phyloP scores from a whole-genome alignment of 2,113 vertebrate species.

The Proteles cristata region DNA sequence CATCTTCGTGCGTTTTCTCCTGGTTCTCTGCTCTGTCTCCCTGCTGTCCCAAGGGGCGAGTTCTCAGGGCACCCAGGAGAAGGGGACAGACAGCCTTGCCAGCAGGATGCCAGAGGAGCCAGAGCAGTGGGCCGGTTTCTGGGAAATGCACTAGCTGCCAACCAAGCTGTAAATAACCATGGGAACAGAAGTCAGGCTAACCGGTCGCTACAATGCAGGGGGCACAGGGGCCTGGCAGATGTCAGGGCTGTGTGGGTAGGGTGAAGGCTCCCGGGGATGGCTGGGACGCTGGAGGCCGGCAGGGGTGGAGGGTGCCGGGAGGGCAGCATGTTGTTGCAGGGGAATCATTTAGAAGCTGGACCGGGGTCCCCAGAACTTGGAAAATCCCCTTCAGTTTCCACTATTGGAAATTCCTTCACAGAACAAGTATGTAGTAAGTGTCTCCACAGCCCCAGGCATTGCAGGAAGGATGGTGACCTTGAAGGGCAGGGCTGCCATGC shows the following conservation, averaged over 20 bases:
- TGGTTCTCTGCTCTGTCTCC: neutral
- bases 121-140: neutral
- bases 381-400: neutral
- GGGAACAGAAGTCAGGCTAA: slow-evolving; percentile 51
- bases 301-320: neutral
- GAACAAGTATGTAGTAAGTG: neutral
- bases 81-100: neutral
- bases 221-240: neutral
- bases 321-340: neutral
- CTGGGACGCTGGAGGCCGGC: neutral
- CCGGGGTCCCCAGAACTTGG: neutral
- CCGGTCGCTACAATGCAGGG: neutral
- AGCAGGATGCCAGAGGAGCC: neutral
- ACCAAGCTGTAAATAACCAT: slow-evolving; percentile 50
- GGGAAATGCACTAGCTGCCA: slow-evolving; percentile 43
- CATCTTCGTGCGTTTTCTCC: neutral
- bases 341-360: neutral
- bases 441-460: neutral
- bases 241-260: neutral
- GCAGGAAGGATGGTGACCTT: neutral
- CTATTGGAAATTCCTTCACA: neutral
- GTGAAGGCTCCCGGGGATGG: neutral
- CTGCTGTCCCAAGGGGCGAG: neutral
- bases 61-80: neutral
- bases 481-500: no score